A percentile compares a stretch with the other conserved stretches of the same genome.
These are phyloP conservation scores for Talpa occidentalis DNA, from an alignment of 2,113 vertebrate genomes.

Conservation along the genomic window DNA sequence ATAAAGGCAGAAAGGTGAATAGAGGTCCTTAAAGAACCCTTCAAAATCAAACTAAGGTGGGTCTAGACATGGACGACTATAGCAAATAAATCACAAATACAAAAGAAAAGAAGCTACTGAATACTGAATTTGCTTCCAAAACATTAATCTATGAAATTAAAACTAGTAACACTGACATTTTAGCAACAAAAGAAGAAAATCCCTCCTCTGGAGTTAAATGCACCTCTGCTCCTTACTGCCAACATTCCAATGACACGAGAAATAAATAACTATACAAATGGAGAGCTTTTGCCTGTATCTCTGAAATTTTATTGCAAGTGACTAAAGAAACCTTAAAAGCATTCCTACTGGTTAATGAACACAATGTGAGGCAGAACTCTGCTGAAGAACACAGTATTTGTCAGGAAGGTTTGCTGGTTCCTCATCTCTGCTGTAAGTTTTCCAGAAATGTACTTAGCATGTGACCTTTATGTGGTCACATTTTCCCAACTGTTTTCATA, in stretches of 20 bases:
- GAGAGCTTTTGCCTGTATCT: slow-evolving; percentile 13
- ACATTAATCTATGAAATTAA: slow-evolving; percentile 56
- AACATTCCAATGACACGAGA: slow-evolving; percentile 37
- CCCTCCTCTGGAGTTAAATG: slow-evolving; percentile 35
- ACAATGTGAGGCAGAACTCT: slow-evolving; percentile 41
- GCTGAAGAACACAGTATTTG: slow-evolving; percentile 44
- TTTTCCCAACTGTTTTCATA: slow-evolving; percentile 85
- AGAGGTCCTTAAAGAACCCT: not conserved
- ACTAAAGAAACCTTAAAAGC: slow-evolving; percentile 71
- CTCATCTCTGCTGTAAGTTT: slow-evolving; percentile 74
- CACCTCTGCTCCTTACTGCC: slow-evolving; percentile 24
- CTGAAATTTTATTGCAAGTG: slow-evolving; percentile 54
- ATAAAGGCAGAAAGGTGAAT: not conserved
- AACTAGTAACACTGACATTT: slow-evolving; percentile 66
- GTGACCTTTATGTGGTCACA: slow-evolving; percentile 83
- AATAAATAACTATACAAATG: slow-evolving; percentile 30
- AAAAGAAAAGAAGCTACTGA: slow-evolving; percentile 59
- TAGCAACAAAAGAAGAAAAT: slow-evolving; percentile 20
- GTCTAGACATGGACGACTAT: slow-evolving; percentile 44
- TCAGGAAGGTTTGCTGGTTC: slow-evolving; percentile 61
- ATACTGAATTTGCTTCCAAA: slow-evolving; percentile 40
- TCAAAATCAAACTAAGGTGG: not conserved
- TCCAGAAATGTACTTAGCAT: slow-evolving; percentile 84
- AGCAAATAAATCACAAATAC: slow-evolving; percentile 70
- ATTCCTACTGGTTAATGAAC: slow-evolving; percentile 66